Evolutionary conservation across 2,888 invertebrate species (phyloP).

Genomic region (Polyommatus icarus): DNA sequence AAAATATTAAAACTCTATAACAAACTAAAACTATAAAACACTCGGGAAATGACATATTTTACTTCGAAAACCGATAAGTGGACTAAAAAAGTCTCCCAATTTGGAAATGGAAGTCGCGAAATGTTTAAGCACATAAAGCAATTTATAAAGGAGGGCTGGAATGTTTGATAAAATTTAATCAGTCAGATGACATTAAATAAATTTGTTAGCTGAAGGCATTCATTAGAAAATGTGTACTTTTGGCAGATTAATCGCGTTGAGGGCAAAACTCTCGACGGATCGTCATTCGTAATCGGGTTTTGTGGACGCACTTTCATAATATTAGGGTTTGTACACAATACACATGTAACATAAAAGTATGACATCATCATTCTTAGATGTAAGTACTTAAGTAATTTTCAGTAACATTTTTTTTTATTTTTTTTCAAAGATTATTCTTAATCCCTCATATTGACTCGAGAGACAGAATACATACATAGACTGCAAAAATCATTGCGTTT

Average conservation of each 20-base stretch:
- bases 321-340: not conserved
- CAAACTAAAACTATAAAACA: too few relatives aligned
- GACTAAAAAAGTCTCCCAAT: not conserved
- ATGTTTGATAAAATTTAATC: constrained; percentile 30
- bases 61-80: not conserved
- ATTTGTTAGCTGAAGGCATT: constrained; percentile 24
- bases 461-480: too few relatives aligned
- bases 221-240: constrained; percentile 34
- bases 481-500: too few relatives aligned
- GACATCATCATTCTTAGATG: too few relatives aligned
- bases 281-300: constrained; percentile 22
- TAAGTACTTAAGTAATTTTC: too few relatives aligned
- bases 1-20: too few relatives aligned
- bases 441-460: too few relatives aligned
- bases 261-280: constrained; percentile 21
- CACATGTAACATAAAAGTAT: not conserved
- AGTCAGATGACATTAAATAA: constrained; percentile 30
- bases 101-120: not conserved
- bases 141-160: constrained; percentile 12
- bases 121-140: constrained; percentile 24
- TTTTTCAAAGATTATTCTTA: too few relatives aligned
- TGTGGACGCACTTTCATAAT: not conserved
- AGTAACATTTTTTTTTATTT: too few relatives aligned
- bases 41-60: too few relatives aligned
- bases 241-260: constrained; percentile 32